phyloP scores from a whole-genome alignment of 2,888 invertebrate species.

The Malthinus seriepunctatus region DNA sequence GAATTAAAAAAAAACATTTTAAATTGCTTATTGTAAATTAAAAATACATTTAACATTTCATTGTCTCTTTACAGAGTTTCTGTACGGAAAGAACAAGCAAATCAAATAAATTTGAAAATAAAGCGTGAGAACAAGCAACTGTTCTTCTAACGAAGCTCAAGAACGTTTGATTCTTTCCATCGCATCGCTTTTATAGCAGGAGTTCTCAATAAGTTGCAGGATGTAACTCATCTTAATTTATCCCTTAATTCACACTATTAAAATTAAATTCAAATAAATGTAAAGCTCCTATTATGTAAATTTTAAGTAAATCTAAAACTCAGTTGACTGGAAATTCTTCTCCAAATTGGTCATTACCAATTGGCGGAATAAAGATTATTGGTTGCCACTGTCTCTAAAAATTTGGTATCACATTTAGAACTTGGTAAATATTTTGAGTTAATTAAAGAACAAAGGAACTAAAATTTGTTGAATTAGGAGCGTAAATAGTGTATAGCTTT shows the following conservation, averaged over 20 bases:
- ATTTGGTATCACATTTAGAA: constrained; percentile 21
- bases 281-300: neutral
- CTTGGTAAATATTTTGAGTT: constrained; percentile 50
- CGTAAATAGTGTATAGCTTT: constrained; percentile 30
- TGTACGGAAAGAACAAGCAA: neutral
- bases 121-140: constrained; percentile 29
- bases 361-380: neutral
- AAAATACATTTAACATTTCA: too few species aligned
- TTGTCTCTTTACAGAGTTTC: too few species aligned
- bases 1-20: too few species aligned
- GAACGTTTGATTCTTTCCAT: constrained; percentile 37
- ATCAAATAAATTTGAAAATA: constrained; percentile 24
- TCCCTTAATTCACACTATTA: too few species aligned
- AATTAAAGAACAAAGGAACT: constrained; percentile 49
- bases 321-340: too few species aligned
- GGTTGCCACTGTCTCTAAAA: constrained; percentile 12
- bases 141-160: constrained; percentile 36
- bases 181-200: constrained; percentile 22
- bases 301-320: too few species aligned
- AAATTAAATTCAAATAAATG: too few species aligned
- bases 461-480: constrained; percentile 29
- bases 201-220: constrained; percentile 14
- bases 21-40: too few species aligned
- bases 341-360: too few species aligned
- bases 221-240: too few species aligned